Evolutionary conservation across 1,140 invertebrate genomes (phyloP), one percentile per base, ranked within the genome.

Genomic region (Armadillidium nasatum): DNA sequence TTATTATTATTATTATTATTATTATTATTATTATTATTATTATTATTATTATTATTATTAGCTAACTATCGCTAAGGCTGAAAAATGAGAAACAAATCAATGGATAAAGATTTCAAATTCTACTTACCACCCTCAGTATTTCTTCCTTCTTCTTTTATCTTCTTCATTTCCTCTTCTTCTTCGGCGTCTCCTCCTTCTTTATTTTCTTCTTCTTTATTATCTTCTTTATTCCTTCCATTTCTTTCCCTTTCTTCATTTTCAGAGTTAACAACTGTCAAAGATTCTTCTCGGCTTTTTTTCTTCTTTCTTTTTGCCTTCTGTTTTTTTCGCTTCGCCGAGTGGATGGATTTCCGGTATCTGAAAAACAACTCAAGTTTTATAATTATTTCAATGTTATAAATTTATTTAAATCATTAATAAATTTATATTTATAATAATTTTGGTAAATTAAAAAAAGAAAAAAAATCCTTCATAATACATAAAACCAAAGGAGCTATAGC

Each of bases 241-340:
- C 19, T 60, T 60, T 60, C 50, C 11, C 1, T 60, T 19, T 60
- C 50, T 60, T 60, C 2, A 15, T 60, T 7, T 60, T 60, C 2
- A 19, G 1, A 1, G 1, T 60, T 19, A 60, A 60, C 7, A 19
- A 7, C 19, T 60, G 19, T 60, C 33, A 33, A 33, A 7, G 11
- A 13, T 60, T 7, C 50, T 19, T 7, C 50, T 60, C 50, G 1
- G 50, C 11, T 60, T 4, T 60, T 60, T 7, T 4, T 60, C 4
- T 15, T 4, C 7, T 60, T 1, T 7, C 50, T 60, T 13, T 19
- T 60, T 7, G 11, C 19, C 7, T 60, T 60, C 66, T 54, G 50
- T 50, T 77, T 66, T 83, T 23, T 83, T 81, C 3, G 70, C 77
- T 44, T n/a, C 0, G 54, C 69, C 0, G 70, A 76, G 54, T 54